Conservation (phyloP, 1,140 invertebrate genomes). For the Meloidogyne chitwoodi region DNA sequence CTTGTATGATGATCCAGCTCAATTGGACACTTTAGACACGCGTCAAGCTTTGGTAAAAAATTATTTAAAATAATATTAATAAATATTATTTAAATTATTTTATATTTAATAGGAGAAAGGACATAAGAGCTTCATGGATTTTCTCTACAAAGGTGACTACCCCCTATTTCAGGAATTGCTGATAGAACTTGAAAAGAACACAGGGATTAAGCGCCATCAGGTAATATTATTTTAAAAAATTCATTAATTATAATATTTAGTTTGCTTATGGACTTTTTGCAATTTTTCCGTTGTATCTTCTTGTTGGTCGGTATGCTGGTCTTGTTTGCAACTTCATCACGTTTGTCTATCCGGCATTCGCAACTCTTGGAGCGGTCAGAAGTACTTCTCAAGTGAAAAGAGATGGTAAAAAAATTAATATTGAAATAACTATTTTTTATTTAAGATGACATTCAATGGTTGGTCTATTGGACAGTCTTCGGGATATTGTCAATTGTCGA, state of each 20-base stretch:
- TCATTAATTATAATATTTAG: background rate
- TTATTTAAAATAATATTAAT: background rate
- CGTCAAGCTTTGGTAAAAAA: background rate
- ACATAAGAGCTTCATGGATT: background rate
- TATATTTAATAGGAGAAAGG: background rate
- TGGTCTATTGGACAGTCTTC: background rate
- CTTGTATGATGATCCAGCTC: background rate
- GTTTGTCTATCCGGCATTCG: background rate
- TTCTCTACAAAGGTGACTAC: background rate
- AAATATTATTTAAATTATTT: background rate
- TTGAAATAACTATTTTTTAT: background rate
- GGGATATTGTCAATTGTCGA: background rate
- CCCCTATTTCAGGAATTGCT: background rate
- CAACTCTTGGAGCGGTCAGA: background rate
- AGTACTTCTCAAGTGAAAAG: background rate
- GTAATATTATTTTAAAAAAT: background rate
- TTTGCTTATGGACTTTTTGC: background rate
- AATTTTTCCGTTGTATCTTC: background rate
- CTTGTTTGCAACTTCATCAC: background rate
- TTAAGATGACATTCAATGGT: background rate
- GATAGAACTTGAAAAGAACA: background rate
- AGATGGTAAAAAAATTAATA: background rate
- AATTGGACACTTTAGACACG: background rate
- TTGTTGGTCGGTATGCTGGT: background rate
- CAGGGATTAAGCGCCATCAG: background rate